Base-by-base conservation (phyloP, 2,888 invertebrate species). In the Drosophila kanekoi region DNA sequence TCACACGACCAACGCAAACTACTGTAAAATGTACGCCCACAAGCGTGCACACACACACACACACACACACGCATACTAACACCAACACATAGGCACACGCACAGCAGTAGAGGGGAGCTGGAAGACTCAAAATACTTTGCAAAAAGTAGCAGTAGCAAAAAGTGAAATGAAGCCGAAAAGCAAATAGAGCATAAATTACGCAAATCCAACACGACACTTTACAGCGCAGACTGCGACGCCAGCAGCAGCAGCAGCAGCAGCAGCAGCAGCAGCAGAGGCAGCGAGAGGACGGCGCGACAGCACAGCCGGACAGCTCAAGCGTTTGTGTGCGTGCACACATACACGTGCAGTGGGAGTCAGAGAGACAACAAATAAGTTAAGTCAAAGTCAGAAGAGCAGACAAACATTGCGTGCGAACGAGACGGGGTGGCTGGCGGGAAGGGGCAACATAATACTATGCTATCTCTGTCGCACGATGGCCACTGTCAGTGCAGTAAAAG, bases 181-280 rank as follows among this genome's bases (percentile, higher is more conserved):
- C 89, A 85, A 85, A 85, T 89, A 87, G 89, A 83, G 87, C 89
- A 85, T 89, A 85, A 85, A 85, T 89, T 85, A 85, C 85, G 87
- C 77, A 85, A 85, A 87, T 83, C 89, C 89, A 87, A 81, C 79
- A 83, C 79, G 87, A 87, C 87, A 87, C 80, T 82, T 86, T 82
- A 38, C 69, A 68, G 72, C 72, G 65, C 60, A 33, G 58, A 49
- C 70, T 33, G 23, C 45, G 38, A 43, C 52, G 43, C 32, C 8
- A 11, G 32, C 57, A n/a, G 35, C 10, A 33, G 38, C 65, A 35
- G 60, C 9, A 41, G n/a, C 66, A 48, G 56, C 3, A 13, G 56
- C 6, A 14, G 28, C 61, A n/a, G 63, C 77, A 59, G 41, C 10
- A 37, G 16, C 49, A 35, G 48, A 18, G n/a, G 14, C 14, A 8